phyloP scores from a whole-genome alignment of 2,888 invertebrate genomes.

The Gari tellinella region DNA sequence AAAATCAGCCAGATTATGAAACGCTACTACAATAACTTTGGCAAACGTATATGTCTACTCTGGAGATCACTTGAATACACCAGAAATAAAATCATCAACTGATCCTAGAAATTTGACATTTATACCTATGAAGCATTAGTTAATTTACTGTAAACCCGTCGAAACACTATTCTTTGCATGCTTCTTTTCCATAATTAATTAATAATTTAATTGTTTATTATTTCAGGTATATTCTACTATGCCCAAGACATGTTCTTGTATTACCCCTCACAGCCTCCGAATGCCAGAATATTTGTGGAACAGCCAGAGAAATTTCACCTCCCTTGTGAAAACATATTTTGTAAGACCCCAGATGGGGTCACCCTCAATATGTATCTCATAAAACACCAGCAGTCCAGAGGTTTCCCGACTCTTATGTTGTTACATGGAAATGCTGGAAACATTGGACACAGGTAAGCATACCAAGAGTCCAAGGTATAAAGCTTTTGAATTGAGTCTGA shows the following conservation, averaged over 20 bases:
- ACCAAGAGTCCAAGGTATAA: no score
- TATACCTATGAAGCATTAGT: no score
- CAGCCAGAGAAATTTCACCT: slow-evolving; percentile 92
- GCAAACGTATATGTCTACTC: no score
- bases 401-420: slow-evolving; percentile 92
- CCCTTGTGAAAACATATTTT: slow-evolving; percentile 93
- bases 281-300: slow-evolving; percentile 94
- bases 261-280: slow-evolving; percentile 95
- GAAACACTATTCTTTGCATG: no score
- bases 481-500: no score
- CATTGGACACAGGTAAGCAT: slow-evolving; percentile 91
- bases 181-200: no score
- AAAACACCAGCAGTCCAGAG: slow-evolving; percentile 75
- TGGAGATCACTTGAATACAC: no score
- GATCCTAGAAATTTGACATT: no score
- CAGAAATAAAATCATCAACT: no score
- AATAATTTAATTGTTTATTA: slow-evolving; percentile 1
- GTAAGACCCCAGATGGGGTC: slow-evolving; percentile 85
- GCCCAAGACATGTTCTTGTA: slow-evolving; percentile 92
- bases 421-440: slow-evolving; percentile 99
- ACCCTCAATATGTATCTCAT: slow-evolving; percentile 84
- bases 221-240: slow-evolving; percentile 88
- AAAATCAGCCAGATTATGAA: no score
- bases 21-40: no score
- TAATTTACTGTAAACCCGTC: no score